Evolutionary conservation across 2,113 vertebrate species (phyloP), one percentile per base, ranked within the genome.

Genomic region (Himantopus leucocephalus): DNA sequence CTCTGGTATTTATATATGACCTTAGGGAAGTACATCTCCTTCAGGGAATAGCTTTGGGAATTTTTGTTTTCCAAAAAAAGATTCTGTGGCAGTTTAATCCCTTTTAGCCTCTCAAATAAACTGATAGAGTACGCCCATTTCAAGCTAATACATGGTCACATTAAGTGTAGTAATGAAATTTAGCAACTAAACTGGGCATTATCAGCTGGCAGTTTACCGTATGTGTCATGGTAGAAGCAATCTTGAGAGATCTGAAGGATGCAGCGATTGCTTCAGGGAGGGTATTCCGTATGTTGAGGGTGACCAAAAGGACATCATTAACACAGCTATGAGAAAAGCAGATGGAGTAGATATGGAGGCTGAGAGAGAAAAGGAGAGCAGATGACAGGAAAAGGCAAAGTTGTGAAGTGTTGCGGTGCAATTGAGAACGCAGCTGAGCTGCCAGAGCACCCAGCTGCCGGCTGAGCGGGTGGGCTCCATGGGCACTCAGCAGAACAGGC

Each of bases 271-370:
- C 73, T 92, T 75, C 79, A 56, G 67, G 71, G 43, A 92, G 34
- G 19, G 34, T 23, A 94, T 78, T 92, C 83, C 81, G 35, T 93
- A 93, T 84, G 88, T 34, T 55, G 56, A 75, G 56, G 41, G 59
- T 92, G 79, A 92, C 85, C 92, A 81, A 92, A 93, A 88, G 68
- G 79, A 92, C 79, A 90, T 74, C 37, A 93, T 92, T 92, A 94
- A 85, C 78, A 88, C 21, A 80, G 14, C 85, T 64, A 86, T 0
- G 0, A 93, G 50, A 63, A 94, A 92, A 95, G 82, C 92, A 96
- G 94, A 94, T 88, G 88, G 88, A 94, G 41, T 12, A 74, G 85
- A 91, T 43, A 64, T 0, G 21, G 63, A 92, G 78, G 73, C 27
- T 7, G 53, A 81, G 59, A 67, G 53, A 73, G 77, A 64, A 92